These are phyloP conservation scores for Thymelicus lineola DNA, from an alignment of 2,888 invertebrate species.

Conservation along the genomic window DNA sequence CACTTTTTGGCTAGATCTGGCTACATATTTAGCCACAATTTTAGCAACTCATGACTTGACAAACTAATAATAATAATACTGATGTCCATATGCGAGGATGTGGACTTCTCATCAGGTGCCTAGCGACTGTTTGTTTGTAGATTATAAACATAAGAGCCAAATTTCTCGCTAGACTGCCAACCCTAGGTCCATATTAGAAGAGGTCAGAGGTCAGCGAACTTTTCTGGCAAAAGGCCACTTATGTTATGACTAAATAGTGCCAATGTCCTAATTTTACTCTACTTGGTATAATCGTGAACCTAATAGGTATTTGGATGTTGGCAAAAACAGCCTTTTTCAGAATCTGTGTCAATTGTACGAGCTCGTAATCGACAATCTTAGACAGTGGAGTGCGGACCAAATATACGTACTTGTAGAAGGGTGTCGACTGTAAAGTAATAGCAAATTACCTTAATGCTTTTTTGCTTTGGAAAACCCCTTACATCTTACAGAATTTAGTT, in stretches of 20 bases:
- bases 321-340: background rate
- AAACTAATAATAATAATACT: too few relatives aligned
- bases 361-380: background rate
- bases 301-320: background rate
- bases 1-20: too few relatives aligned
- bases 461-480: too few relatives aligned
- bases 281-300: background rate
- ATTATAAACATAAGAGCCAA: background rate
- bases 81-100: too few relatives aligned
- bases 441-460: too few relatives aligned
- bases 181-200: background rate
- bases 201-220: conserved; percentile 3
- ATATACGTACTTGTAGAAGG: too few relatives aligned
- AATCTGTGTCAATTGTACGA: background rate
- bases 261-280: conserved; percentile 1
- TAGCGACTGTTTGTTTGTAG: background rate
- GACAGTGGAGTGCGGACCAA: too few relatives aligned
- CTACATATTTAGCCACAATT: too few relatives aligned
- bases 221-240: conserved; percentile 19
- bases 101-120: background rate
- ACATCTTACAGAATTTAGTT: too few relatives aligned
- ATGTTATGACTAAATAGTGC: background rate
- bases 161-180: background rate
- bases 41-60: too few relatives aligned
- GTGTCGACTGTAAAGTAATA: too few relatives aligned